phyloP scores from a whole-genome alignment of 2,888 invertebrate species.

The Nomada fabriciana region DNA sequence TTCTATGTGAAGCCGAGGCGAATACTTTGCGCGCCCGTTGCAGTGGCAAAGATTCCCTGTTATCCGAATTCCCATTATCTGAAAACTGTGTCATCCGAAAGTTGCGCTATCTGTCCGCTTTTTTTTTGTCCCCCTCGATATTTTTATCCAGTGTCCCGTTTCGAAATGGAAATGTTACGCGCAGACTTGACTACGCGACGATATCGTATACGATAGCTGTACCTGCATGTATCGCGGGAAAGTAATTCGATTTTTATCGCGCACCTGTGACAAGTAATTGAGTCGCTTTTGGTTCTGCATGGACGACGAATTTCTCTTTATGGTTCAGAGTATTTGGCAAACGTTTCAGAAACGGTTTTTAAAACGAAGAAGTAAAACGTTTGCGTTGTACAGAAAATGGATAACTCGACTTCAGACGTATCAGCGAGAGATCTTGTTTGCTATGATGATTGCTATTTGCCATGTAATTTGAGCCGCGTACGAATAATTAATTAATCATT shows the following conservation, averaged over 20 bases:
- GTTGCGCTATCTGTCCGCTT: conserved; percentile 6
- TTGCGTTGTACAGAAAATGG: too few relatives aligned
- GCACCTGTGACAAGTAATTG: neutral
- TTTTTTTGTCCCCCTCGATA: neutral
- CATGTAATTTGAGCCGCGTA: too few relatives aligned
- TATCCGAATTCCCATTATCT: conserved; percentile 14
- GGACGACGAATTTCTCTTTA: too few relatives aligned
- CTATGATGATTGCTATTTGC: too few relatives aligned
- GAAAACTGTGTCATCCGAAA: neutral
- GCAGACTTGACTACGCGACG: conserved; percentile 1
- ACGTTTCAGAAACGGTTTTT: too few relatives aligned
- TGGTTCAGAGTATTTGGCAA: too few relatives aligned
- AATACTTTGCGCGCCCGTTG: neutral
- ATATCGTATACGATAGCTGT: neutral
- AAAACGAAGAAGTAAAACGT: too few relatives aligned
- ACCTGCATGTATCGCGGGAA: too few relatives aligned
- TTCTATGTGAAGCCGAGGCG: neutral
- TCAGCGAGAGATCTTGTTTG: too few relatives aligned
- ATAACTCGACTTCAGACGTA: too few relatives aligned
- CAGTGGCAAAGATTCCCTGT: neutral
- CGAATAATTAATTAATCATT: too few relatives aligned
- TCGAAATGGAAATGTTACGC: neutral
- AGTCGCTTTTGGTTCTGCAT: neutral
- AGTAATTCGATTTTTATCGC: neutral
- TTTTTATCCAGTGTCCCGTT: neutral